phyloP scores from a whole-genome alignment of 1,140 invertebrate genomes.

The Ceratosolen fusciceps region DNA sequence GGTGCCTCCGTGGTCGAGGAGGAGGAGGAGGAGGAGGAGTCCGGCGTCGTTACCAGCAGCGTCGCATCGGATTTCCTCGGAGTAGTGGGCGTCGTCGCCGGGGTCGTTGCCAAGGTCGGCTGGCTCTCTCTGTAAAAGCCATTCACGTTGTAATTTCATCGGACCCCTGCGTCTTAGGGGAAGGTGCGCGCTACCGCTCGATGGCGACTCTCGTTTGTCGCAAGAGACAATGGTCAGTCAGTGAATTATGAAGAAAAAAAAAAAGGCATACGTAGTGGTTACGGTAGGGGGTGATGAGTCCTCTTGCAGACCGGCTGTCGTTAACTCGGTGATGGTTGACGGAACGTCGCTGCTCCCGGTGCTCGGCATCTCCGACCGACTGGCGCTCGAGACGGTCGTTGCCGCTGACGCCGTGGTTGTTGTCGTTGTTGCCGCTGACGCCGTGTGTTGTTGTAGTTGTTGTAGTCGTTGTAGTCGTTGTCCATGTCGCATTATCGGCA shows the following conservation, averaged over 20 bases:
- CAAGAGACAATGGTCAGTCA: no score
- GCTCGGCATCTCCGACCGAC: neutral
- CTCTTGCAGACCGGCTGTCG: neutral
- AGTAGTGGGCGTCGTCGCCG: neutral
- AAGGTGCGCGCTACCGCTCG: no score
- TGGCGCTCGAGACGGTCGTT: neutral
- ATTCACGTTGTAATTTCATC: neutral
- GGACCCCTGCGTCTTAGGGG: no score
- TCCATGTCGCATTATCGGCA: no score
- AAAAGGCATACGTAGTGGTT: constrained; percentile 9
- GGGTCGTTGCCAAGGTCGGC: neutral
- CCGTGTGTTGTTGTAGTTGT: no score
- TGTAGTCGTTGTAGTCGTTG: no score
- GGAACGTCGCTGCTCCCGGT: neutral
- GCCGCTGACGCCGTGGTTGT: neutral
- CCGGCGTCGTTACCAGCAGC: neutral
- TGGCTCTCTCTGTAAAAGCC: constrained; percentile 8
- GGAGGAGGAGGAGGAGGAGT: no score
- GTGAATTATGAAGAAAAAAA: no score
- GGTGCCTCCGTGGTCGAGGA: neutral
- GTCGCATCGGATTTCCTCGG: no score
- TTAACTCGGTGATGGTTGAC: neutral
- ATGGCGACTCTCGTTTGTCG: no score
- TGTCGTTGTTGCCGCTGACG: no score
- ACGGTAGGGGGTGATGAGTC: neutral